Evolutionary conservation across 2,888 invertebrate species (phyloP).

Genomic region (Drosophila lacicola): DNA sequence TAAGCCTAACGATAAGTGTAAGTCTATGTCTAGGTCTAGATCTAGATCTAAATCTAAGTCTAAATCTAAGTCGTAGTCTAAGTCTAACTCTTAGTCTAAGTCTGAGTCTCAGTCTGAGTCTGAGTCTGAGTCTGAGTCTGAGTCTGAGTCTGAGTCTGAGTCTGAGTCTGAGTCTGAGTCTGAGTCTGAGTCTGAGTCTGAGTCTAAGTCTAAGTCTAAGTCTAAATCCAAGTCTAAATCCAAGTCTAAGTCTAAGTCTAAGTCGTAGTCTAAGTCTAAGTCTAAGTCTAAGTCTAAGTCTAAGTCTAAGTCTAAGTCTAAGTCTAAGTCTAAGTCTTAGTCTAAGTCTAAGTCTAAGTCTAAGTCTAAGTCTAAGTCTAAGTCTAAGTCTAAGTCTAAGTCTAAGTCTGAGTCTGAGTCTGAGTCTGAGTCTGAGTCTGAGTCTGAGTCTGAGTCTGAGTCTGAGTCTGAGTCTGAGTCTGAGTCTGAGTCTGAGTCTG

Average conservation of each 20-base stretch:
- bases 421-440: no score
- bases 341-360: not conserved
- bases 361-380: not conserved
- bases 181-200: not conserved
- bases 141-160: not conserved
- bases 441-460: not conserved
- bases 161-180: not conserved
- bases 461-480: not conserved
- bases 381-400: not conserved
- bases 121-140: not conserved
- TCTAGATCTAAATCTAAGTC: constrained; percentile 5
- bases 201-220: not conserved
- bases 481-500: no score
- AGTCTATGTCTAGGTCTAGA: constrained; percentile 3
- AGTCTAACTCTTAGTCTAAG: constrained; percentile 1
- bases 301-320: not conserved
- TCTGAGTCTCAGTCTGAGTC: not conserved
- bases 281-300: not conserved
- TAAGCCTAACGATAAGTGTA: constrained; percentile 2
- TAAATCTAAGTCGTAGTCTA: constrained; percentile 3
- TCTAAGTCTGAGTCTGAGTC: no score
- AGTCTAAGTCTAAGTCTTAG: not conserved
- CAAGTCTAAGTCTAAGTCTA: not conserved
- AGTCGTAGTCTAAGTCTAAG: not conserved
- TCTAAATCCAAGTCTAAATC: not conserved